A percentile compares a stretch with the other conserved stretches of the same genome.
Conservation (phyloP, 2,797 vertebrate genomes). For the Enteromius anoplus region DNA sequence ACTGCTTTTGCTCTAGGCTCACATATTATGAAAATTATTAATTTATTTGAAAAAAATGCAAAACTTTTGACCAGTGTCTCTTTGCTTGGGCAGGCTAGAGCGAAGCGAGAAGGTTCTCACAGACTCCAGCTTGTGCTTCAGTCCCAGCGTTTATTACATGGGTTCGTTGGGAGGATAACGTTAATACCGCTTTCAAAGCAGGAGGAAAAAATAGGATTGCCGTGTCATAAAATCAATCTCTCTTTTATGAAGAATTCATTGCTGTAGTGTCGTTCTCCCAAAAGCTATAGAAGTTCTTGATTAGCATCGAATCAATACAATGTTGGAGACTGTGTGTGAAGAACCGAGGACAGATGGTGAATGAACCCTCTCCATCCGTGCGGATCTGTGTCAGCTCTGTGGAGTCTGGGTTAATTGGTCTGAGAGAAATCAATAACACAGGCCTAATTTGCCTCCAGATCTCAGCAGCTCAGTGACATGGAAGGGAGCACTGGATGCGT, state of each 20-base stretch:
- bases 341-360: constrained; percentile 73
- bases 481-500: constrained; percentile 1
- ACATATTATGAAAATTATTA: neutral
- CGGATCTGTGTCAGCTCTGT: constrained; percentile 75
- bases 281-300: constrained; percentile 32
- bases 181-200: constrained; percentile 47
- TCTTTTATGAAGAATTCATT: constrained; percentile 74
- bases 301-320: constrained; percentile 66
- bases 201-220: constrained; percentile 60
- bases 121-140: neutral
- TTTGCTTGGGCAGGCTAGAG: neutral
- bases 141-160: constrained; percentile 2
- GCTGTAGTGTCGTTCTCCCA: constrained; percentile 27
- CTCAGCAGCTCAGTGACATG: constrained; percentile 11
- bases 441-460: constrained; percentile 61
- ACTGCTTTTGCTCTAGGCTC: too few relatives aligned
- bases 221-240: constrained; percentile 73
- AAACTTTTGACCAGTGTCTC: neutral
- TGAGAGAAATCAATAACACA: constrained; percentile 72
- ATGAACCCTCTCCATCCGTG: constrained; percentile 66
- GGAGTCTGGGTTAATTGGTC: constrained; percentile 75
- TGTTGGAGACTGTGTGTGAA: constrained; percentile 67
- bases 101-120: constrained; percentile 8
- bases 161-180: constrained; percentile 37
- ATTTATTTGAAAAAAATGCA: too few relatives aligned